Base-by-base conservation (phyloP, 2,113 vertebrate species). In the Machaerirhynchus nigripectus region DNA sequence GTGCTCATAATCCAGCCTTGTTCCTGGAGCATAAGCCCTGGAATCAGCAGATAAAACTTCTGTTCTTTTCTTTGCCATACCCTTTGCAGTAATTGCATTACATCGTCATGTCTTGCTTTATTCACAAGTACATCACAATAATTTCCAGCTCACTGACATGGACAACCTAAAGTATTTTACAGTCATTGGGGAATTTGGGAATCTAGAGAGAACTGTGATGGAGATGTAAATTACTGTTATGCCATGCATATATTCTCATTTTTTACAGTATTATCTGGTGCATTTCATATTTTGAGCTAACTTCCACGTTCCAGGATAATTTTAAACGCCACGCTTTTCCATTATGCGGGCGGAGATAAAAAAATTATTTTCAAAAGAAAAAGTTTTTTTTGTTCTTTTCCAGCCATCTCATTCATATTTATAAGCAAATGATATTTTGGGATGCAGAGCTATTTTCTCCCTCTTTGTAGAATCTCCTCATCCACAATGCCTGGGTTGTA, bases 161-260 rank as follows among this genome's bases (percentile, higher is more conserved):
- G 53, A 57, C 73, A 95, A 78, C 52, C 40, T 71, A 4, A 64
- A 84, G 52, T 63, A 89, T 93, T 91, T 87, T 56, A 37, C 26
- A 90, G 37, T 31, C 67, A 61, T 53, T 49, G 83, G 57, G 46
- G 84, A 91, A 82, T 82, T 60, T 56, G 44, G 89, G 46, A 83
- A 75, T 87, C 81, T 57, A 12, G 28, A 57, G 70, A 90, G 31
- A 87, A 30, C 53, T 65, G 57, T 85, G 83, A 82, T 44, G 37
- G 84, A 82, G 77, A 84, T 89, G 81, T 49, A 93, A 93, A 96
- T 93, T 84, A 56, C 61, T 87, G 65, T 76, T 73, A 78, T 44
- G 28, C 15, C 20, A 52, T 47, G 39, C 37, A 89, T 56, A 52
- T 64, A 75, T 63, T 86, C 60, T 87, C 39, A 44, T 67, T 87